Base-by-base conservation (phyloP, 1,140 invertebrate genomes). In the Ceratina australensis region DNA sequence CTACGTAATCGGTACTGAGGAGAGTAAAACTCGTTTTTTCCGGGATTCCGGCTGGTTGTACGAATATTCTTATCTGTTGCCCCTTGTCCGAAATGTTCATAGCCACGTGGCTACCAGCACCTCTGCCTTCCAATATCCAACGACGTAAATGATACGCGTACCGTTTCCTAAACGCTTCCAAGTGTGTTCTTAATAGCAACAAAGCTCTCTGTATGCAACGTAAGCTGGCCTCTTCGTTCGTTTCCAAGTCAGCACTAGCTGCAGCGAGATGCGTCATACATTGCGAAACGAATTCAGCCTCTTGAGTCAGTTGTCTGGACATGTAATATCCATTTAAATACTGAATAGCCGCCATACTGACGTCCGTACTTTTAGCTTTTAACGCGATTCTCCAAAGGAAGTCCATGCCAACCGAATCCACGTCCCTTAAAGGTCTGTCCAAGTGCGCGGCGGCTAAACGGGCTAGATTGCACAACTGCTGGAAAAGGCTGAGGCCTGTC, bases 331-430 rank as follows among this genome's bases (percentile, higher is more conserved):
- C 95, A 88, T 98, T 98, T 49, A 98, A 93, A 88, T 98, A 98
- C 87, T 98, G 97, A 75, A 98, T 98, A 0, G 98, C 97, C 7
- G 97, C 96, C 94, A 98, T 96, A 78, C 97, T 98, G 0, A 98
- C 98, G 90, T 98, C 97, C 54, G 97, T 98, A 89, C 96, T 98
- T 78, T 95, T 95, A 1, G 97, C 97, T 80, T 96, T 93, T 0
- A 98, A 91, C 0, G 98, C 98, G 79, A 99, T 98, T 89, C 96
- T 96, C 97, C 98, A 99, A 22, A 98, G 91, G 87, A 98, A 97
- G 91, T 97, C 96, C 96, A 98, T 98, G 16, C 97, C 97, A 33
- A 96, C 94, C 1, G 91, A 92, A 71, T 93, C 93, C 0, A 91
- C 90, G 22, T 92, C 91, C 18, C 88, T 83, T 47, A 92, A 82